phyloP scores from a whole-genome alignment of 1,140 invertebrate genomes.

The Brachionus angularis region DNA sequence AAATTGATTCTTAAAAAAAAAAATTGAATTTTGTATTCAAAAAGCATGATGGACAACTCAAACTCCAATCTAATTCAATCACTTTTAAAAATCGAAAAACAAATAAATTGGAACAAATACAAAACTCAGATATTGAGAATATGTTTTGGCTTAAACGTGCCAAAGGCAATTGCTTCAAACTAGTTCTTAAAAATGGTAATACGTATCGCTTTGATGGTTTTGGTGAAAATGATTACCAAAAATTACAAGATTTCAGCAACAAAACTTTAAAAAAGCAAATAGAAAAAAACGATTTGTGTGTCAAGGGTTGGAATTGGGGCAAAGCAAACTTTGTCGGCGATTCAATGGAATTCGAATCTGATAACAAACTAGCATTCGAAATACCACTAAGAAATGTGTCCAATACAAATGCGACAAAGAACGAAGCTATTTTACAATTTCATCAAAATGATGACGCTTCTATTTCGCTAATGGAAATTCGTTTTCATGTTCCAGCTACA shows the following conservation, averaged over 20 bases:
- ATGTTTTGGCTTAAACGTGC: conserved; percentile 79
- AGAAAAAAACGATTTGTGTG: conserved; percentile 73
- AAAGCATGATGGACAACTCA: conserved; percentile 32
- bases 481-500: conserved; percentile 85
- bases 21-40: not conserved
- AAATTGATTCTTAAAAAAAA: not conserved
- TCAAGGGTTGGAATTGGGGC: conserved; percentile 99
- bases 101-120: conserved; percentile 11
- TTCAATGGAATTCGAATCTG: conserved; percentile 71
- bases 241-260: conserved; percentile 58
- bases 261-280: conserved; percentile 68
- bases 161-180: conserved; percentile 77
- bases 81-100: conserved; percentile 41
- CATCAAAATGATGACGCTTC: conserved; percentile 98
- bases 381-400: conserved; percentile 91
- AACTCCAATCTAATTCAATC: conserved; percentile 17
- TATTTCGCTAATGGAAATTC: conserved; percentile 90
- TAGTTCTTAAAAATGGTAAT: conserved; percentile 83
- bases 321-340: conserved; percentile 80
- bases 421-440: conserved; percentile 96
- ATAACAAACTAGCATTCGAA: conserved; percentile 82
- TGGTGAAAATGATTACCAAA: conserved; percentile 72
- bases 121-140: conserved; percentile 32
- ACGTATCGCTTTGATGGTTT: conserved; percentile 89
- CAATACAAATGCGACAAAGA: conserved; percentile 92